These are phyloP conservation scores for Pimephales promelas DNA, from an alignment of 2,113 vertebrate species.

Conservation along the genomic window DNA sequence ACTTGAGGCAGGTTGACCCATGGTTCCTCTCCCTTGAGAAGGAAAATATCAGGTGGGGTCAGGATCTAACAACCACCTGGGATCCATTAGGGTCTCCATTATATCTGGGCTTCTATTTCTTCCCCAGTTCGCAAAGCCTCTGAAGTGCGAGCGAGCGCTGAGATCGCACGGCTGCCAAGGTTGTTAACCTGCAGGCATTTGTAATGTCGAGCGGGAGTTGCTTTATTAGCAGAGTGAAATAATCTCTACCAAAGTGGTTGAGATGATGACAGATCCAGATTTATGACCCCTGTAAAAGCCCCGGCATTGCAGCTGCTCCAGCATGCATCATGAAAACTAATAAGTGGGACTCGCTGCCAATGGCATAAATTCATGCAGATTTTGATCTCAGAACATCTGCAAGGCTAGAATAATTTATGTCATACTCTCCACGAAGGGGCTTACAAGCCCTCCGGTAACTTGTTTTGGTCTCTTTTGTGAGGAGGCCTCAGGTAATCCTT, in stretches of 20 bases:
- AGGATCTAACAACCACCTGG: conserved; percentile 54
- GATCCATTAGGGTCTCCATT: conserved; percentile 58
- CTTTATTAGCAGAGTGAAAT: conserved; percentile 54
- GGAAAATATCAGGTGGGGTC: conserved; percentile 48
- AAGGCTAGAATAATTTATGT: conserved; percentile 69
- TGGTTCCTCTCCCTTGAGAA: conserved; percentile 17
- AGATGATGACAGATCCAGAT: conserved; percentile 55
- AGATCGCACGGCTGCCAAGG: conserved; percentile 56
- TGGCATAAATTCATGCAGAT: conserved; percentile 76
- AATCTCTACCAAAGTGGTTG: conserved; percentile 47
- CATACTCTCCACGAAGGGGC: conserved; percentile 64
- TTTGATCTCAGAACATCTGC: conserved; percentile 71
- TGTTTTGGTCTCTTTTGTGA: conserved; percentile 59
- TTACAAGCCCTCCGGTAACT: conserved; percentile 51
- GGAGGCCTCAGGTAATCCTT: conserved; percentile 42
- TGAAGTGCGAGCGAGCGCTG: conserved; percentile 41
- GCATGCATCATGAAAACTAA: conserved; percentile 64
- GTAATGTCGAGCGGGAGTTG: conserved; percentile 60
- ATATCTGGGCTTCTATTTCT: conserved; percentile 43
- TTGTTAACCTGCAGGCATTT: conserved; percentile 61
- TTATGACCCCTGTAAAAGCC: conserved; percentile 57
- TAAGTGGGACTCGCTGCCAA: conserved; percentile 64
- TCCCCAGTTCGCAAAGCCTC: conserved; percentile 45
- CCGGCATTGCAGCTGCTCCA: conserved; percentile 53
- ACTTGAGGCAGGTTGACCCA: conserved; percentile 45